These are phyloP conservation scores for Thecocarcelia acutangulata DNA, from an alignment of 2,888 invertebrate species.

Conservation along the genomic window DNA sequence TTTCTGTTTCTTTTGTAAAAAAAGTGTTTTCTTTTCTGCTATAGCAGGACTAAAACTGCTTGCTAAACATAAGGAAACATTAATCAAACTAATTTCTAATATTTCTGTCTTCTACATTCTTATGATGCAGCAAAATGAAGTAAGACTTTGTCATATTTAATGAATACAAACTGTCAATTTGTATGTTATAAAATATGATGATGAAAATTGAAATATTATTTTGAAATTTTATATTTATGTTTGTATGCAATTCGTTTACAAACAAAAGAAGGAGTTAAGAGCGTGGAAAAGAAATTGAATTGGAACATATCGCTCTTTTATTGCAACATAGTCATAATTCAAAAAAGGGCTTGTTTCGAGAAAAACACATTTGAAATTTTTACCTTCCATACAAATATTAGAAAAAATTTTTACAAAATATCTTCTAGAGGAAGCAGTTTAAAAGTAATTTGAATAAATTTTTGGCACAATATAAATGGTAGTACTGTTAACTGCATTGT, in stretches of 20 bases:
- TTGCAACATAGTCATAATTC: no score
- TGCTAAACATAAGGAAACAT: background rate
- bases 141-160: constrained; percentile 34
- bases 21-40: background rate
- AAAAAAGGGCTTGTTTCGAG: no score
- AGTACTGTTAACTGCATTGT: no score
- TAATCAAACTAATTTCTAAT: constrained; percentile 21
- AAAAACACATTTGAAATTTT: no score
- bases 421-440: no score
- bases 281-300: no score
- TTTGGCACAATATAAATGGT: no score
- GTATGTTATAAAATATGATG: constrained; percentile 41
- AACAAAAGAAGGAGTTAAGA: background rate
- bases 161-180: constrained; percentile 55
- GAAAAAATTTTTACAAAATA: no score
- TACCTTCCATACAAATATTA: no score
- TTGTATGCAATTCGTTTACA: background rate
- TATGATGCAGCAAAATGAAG: background rate
- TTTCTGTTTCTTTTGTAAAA: constrained; percentile 2
- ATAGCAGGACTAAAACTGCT: constrained; percentile 17
- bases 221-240: constrained; percentile 33
- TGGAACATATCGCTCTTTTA: no score
- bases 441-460: no score
- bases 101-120: background rate
- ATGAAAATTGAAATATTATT: constrained; percentile 22